Percentiles rank a stretch among this genome's conserved stretches.
Conservation (phyloP, 1,140 invertebrate genomes). For the Lepidurus couesii region DNA sequence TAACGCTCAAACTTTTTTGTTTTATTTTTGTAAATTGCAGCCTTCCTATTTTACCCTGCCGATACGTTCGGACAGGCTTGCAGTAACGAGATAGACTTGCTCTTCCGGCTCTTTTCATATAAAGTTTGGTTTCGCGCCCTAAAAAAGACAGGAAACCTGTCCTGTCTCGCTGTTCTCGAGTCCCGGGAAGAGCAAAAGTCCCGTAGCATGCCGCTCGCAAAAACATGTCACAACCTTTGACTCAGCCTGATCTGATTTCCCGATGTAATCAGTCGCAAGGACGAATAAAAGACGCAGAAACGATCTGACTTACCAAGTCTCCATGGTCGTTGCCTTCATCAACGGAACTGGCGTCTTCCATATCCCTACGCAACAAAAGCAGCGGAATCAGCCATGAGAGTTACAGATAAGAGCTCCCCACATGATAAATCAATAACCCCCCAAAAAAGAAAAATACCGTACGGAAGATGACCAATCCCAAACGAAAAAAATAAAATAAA, state of each 20-base stretch:
- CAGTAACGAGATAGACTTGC: too few relatives aligned
- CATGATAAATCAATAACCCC: slow-evolving; percentile 22
- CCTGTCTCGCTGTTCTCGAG: too few relatives aligned
- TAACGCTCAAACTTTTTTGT: too few relatives aligned
- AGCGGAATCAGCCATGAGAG: slow-evolving; percentile 16
- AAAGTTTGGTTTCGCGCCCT: too few relatives aligned
- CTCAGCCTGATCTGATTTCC: not conserved
- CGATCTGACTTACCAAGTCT: slow-evolving; percentile 66
- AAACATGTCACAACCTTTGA: not conserved
- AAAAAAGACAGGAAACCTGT: too few relatives aligned
- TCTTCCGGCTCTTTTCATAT: too few relatives aligned
- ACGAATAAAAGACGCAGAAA: not conserved
- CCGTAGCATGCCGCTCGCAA: too few relatives aligned
- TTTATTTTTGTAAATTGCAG: too few relatives aligned
- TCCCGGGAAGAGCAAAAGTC: too few relatives aligned
- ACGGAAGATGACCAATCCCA: not conserved
- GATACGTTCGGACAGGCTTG: too few relatives aligned
- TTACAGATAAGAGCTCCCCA: slow-evolving; percentile 31
- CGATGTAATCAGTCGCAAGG: not conserved
- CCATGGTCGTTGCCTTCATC: slow-evolving; percentile 74
- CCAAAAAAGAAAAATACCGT: not conserved
- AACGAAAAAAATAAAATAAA: slow-evolving; percentile 27
- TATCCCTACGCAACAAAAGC: slow-evolving; percentile 57
- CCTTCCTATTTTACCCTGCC: too few relatives aligned
- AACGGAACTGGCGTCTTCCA: slow-evolving; percentile 74